Percentiles rank a stretch among this genome's conserved stretches.
phyloP scores from a whole-genome alignment of 2,797 vertebrate genomes.

The Epinephelus awoara region DNA sequence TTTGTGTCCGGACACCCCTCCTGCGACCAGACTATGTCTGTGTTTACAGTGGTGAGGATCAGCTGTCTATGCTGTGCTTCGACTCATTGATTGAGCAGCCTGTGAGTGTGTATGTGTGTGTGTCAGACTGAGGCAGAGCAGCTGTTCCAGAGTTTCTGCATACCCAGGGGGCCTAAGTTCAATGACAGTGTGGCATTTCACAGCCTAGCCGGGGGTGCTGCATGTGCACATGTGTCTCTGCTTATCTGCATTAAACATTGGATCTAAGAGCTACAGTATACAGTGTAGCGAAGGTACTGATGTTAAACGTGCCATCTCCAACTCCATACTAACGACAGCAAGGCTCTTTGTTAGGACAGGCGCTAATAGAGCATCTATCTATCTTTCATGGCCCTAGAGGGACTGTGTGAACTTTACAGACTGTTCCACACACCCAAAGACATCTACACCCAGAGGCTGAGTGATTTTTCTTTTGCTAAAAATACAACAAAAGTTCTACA shows the following conservation, averaged over 20 bases:
- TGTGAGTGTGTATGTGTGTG: slow-evolving; percentile 14
- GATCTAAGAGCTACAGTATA: slow-evolving; percentile 17
- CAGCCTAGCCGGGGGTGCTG: slow-evolving; percentile 39
- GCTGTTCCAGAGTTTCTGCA: slow-evolving; percentile 74
- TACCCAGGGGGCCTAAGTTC: slow-evolving; percentile 56
- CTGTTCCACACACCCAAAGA: neutral
- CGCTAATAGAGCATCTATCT: neutral
- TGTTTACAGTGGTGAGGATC: slow-evolving; percentile 69
- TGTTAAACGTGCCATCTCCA: slow-evolving; percentile 10
- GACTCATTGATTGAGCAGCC: slow-evolving; percentile 46
- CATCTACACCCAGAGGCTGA: neutral
- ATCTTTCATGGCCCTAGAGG: neutral
- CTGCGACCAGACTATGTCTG: slow-evolving; percentile 50
- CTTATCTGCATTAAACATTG: slow-evolving; percentile 40
- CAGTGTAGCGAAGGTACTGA: neutral
- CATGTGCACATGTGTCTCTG: slow-evolving; percentile 47
- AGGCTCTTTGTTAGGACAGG: slow-evolving; percentile 12
- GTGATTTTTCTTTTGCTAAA: slow-evolving; percentile 19
- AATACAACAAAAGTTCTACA: slow-evolving; percentile 31
- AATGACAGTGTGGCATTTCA: slow-evolving; percentile 74
- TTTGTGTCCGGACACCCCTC: slow-evolving; percentile 32
- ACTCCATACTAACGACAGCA: slow-evolving; percentile 4
- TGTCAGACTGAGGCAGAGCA: slow-evolving; percentile 62
- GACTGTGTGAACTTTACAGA: slow-evolving; percentile 19
- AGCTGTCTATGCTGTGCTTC: slow-evolving; percentile 52